phyloP scores from a whole-genome alignment of 2,888 invertebrate species.

The Sisyra nigra region DNA sequence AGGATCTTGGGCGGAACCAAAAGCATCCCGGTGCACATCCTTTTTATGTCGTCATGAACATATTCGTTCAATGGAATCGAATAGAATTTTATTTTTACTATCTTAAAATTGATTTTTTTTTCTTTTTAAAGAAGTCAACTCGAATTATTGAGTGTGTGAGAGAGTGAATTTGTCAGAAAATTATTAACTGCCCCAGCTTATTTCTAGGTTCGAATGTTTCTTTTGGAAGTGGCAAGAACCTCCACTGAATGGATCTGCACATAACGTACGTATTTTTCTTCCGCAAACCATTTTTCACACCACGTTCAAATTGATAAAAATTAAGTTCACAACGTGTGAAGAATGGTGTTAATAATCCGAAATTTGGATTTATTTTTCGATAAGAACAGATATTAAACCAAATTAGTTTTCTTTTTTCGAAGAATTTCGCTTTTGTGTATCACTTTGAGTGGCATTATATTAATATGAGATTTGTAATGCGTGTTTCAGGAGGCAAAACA shows the following conservation, averaged over 20 bases:
- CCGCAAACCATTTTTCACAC: slow-evolving; percentile 20
- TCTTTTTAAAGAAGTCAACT: slow-evolving; percentile 1
- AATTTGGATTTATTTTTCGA: neutral
- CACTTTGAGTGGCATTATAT: neutral
- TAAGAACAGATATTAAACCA: slow-evolving; percentile 10
- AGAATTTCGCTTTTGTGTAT: slow-evolving; percentile 3
- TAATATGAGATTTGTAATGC: slow-evolving; percentile 13
- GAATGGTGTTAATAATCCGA: slow-evolving; percentile 4
- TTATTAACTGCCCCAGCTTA: slow-evolving; percentile 45
- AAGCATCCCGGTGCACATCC: neutral
- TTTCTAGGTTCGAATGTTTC: slow-evolving; percentile 38
- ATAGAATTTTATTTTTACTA: neutral
- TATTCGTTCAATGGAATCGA: too few relatives aligned
- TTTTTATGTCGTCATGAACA: neutral
- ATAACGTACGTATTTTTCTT: slow-evolving; percentile 33
- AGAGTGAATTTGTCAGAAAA: slow-evolving; percentile 33
- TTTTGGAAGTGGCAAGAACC: slow-evolving; percentile 24
- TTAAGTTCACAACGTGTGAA: slow-evolving; percentile 4
- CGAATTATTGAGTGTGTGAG: slow-evolving; percentile 24
- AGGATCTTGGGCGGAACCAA: slow-evolving; percentile 7
- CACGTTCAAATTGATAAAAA: slow-evolving; percentile 4
- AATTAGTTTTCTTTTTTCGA: slow-evolving; percentile 4
- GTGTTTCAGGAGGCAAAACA: slow-evolving; percentile 86
- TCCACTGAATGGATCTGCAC: slow-evolving; percentile 18
- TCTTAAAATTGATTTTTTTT: neutral